A percentile compares a stretch with the other conserved stretches of the same genome.
phyloP scores from a whole-genome alignment of 2,113 vertebrate species.

The Tragelaphus imberbis region DNA sequence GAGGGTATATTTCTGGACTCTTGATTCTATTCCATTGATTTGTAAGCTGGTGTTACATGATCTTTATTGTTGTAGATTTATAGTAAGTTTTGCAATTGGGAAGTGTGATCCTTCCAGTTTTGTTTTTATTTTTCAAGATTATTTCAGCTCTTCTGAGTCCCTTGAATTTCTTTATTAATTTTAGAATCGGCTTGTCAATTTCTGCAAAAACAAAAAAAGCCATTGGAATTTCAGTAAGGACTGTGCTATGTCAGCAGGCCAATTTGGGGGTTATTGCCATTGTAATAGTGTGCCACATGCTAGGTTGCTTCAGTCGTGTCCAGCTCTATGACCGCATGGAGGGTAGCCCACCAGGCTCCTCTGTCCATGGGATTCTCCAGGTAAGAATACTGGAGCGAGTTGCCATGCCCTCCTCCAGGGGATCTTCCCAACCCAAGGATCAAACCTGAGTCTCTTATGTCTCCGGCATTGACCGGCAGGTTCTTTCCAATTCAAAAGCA shows the following conservation, averaged over 20 bases:
- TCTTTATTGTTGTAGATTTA: not conserved
- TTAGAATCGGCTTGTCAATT: not conserved
- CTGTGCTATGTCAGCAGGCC: fast-evolving
- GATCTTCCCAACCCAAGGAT: not conserved
- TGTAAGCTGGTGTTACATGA: fast-evolving
- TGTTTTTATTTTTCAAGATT: not conserved
- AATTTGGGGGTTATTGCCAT: fast-evolving
- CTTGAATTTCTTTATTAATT: not conserved
- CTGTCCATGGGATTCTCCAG: not conserved
- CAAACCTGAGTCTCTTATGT: not conserved
- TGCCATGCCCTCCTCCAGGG: not conserved
- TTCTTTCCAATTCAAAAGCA: not conserved
- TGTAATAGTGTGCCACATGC: not conserved
- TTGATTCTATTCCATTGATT: not conserved
- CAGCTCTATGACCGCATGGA: not conserved
- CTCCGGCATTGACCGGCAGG: not conserved
- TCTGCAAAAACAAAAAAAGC: not conserved
- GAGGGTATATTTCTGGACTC: not conserved
- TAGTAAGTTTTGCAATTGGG: not conserved
- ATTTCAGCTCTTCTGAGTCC: not conserved
- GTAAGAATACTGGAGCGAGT: not conserved
- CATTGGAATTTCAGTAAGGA: not conserved
- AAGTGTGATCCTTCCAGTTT: not conserved
- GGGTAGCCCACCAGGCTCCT: not conserved
- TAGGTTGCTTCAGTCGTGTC: not conserved